These are phyloP conservation scores for Tetragnatha versicolor DNA, from an alignment of 1,140 invertebrate species.

Conservation along the genomic window DNA sequence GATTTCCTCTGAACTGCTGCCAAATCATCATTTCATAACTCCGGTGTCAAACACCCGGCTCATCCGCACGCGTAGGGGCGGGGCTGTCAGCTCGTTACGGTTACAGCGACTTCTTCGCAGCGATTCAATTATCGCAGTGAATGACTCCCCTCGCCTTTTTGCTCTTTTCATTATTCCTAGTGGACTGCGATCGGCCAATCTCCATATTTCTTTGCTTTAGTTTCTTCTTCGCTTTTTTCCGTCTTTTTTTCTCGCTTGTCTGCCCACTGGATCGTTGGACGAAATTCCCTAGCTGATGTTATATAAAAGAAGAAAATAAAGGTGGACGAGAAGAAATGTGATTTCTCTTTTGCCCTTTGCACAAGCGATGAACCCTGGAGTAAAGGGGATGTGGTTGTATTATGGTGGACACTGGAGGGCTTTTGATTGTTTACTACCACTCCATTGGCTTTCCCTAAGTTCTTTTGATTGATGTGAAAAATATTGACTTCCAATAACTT, in stretches of 20 bases:
- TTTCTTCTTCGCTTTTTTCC: constrained; percentile 24
- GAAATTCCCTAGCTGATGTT: neutral
- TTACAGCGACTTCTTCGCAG: constrained; percentile 17
- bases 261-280: constrained; percentile 31
- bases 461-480: too few relatives aligned
- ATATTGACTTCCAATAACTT: too few relatives aligned
- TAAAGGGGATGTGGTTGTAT: constrained; percentile 25
- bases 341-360: constrained; percentile 44
- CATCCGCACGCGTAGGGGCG: constrained; percentile 33
- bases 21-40: too few relatives aligned
- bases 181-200: constrained; percentile 41
- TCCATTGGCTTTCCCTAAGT: too few relatives aligned
- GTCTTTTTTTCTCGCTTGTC: constrained; percentile 18
- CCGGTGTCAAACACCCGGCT: too few relatives aligned
- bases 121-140: constrained; percentile 51
- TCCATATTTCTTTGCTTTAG: constrained; percentile 43
- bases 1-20: too few relatives aligned
- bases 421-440: too few relatives aligned
- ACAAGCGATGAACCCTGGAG: constrained; percentile 9
- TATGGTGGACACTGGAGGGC: neutral
- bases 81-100: constrained; percentile 9
- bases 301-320: neutral
- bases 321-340: constrained; percentile 24
- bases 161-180: constrained; percentile 44
- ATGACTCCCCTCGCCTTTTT: constrained; percentile 15